Base-by-base conservation (phyloP, 2,113 vertebrate species). In the Cavia porcellus region DNA sequence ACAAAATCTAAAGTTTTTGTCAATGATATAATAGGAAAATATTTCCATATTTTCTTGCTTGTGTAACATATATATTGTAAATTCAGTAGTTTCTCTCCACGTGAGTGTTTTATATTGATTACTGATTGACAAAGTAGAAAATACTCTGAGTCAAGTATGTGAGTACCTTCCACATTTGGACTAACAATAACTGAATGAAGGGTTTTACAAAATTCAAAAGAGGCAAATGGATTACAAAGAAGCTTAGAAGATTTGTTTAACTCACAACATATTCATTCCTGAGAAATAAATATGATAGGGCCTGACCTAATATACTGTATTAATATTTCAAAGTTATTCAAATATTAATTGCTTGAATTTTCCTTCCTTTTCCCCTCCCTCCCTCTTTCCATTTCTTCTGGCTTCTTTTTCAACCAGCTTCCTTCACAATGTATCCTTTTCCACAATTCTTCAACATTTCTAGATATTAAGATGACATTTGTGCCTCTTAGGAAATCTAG, bases 291-390 rank as follows among this genome's bases (percentile, higher is more conserved):
- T 61, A 50, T 50, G 8, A 5, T 20, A 35, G 55, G 17, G 30
- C 0, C 30, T 80, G 20, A 22, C 28, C n/a, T 64, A 45, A 45
- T 24, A 30, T 74, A 55, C 3, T 8, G 8, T 30, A 83, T 30
- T 24, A 50, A 74, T n/a, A 75, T 22, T 59, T 61, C 24, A 64
- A 52, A 59, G 22, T 79, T 32, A 45, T n/a, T 52, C 70, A 13
- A 8, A 1, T 1, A 1, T 62, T 52, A 24, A 42, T 50, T 4
- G 0, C 35, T 7, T 17, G 6, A 1, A 28, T 35, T 13, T 57
- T 32, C 5, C 5, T 22, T 19, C n/a, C 1, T 35, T 11, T 7
- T 35, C 25, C n/a, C 2, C 28, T 32, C 38, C 3, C n/a, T 32
- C 15, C 2, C 6, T n/a, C 8, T 24, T 20, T 35, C 38, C 19